Conservation (phyloP, 2,888 invertebrate genomes). For the Synanthedon myopaeformis region DNA sequence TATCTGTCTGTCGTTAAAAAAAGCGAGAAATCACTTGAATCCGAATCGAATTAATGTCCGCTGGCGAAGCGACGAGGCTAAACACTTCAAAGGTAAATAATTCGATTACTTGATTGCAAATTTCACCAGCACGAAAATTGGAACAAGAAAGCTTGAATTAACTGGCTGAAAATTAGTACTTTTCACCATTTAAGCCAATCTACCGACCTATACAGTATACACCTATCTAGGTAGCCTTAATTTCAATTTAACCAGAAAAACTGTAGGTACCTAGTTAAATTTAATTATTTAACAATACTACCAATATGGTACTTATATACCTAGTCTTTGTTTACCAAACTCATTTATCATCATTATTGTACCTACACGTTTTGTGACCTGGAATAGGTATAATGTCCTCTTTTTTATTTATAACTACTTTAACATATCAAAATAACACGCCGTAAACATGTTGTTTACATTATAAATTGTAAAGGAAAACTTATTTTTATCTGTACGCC, state of each 20-base stretch:
- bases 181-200: background rate
- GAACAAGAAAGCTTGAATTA: conserved; percentile 5
- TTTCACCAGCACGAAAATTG: conserved; percentile 13
- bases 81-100: conserved; percentile 11
- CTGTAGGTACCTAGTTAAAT: too few species aligned
- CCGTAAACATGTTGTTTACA: background rate
- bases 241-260: background rate
- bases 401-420: background rate
- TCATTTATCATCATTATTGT: too few species aligned
- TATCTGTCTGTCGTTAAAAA: too few species aligned
- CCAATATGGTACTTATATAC: too few species aligned
- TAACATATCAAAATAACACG: background rate
- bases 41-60: conserved; percentile 20
- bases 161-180: background rate
- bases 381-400: background rate
- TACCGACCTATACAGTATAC: too few species aligned
- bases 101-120: conserved; percentile 39
- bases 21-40: conserved; percentile 12
- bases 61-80: conserved; percentile 11
- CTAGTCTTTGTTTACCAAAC: too few species aligned
- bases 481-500: background rate
- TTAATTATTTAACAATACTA: too few species aligned
- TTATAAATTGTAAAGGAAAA: background rate
- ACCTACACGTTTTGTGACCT: background rate
- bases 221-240: background rate